These are phyloP conservation scores for Nothobranchius furzeri DNA, from an alignment of 2,113 vertebrate genomes.

Conservation along the genomic window DNA sequence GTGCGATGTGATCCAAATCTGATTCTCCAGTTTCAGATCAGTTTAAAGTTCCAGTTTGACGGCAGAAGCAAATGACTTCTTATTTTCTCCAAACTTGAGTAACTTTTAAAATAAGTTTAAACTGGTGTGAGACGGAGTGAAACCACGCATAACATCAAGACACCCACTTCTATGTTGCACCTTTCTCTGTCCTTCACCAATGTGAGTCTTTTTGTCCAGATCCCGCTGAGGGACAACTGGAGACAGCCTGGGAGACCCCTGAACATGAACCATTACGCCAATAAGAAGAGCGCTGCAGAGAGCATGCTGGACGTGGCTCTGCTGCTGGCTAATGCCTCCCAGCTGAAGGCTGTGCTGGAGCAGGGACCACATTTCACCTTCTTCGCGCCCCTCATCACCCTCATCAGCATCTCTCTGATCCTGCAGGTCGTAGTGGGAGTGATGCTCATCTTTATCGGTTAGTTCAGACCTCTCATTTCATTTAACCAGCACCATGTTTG, in stretches of 20 bases:
- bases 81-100: background rate
- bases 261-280: conserved; percentile 96
- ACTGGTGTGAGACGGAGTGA: background rate
- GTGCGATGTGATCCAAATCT: background rate
- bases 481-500: too few species aligned
- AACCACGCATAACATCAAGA: background rate
- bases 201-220: conserved; percentile 53
- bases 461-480: conserved; percentile 21
- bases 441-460: conserved; percentile 95
- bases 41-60: background rate
- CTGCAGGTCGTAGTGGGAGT: conserved; percentile 90
- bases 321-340: conserved; percentile 96
- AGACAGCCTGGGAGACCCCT: conserved; percentile 68
- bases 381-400: conserved; percentile 84
- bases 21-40: background rate
- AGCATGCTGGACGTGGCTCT: conserved; percentile 98
- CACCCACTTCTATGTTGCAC: too few species aligned
- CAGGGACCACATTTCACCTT: conserved; percentile 85
- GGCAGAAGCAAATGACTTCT: conserved; percentile 1
- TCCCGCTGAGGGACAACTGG: background rate
- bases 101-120: background rate
- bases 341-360: conserved; percentile 92
- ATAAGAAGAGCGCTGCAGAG: conserved; percentile 95
- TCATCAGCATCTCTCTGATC: conserved; percentile 89
- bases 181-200: background rate